Percentiles rank a stretch among this genome's conserved stretches.
phyloP scores from a whole-genome alignment of 2,797 vertebrate genomes.

The Schizopygopsis malacanthus region DNA sequence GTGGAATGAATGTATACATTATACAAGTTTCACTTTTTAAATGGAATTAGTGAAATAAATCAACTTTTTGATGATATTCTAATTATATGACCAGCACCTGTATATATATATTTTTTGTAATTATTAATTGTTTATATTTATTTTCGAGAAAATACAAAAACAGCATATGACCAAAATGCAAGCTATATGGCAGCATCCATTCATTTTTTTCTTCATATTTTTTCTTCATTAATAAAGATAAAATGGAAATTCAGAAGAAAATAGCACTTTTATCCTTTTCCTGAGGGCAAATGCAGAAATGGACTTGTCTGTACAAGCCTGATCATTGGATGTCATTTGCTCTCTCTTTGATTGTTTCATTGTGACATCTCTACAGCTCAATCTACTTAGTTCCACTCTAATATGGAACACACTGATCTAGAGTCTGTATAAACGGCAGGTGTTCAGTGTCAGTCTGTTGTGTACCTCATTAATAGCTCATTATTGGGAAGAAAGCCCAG shows the following conservation, averaged over 20 bases:
- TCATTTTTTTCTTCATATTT: background rate
- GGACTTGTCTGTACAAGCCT: background rate
- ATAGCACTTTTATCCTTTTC: background rate
- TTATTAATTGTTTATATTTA: background rate
- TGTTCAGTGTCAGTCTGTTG: background rate
- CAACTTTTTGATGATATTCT: too few species aligned
- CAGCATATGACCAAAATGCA: background rate
- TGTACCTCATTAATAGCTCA: conserved; percentile 28
- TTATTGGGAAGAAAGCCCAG: conserved; percentile 35
- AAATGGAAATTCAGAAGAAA: background rate
- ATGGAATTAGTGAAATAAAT: too few species aligned
- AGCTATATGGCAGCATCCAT: background rate
- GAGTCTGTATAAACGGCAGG: background rate
- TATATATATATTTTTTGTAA: background rate
- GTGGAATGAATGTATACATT: too few species aligned
- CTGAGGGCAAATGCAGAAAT: background rate
- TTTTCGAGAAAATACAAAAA: background rate
- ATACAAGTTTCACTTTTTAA: too few species aligned
- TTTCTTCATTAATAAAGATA: background rate
- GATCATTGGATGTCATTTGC: background rate
- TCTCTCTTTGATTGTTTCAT: background rate
- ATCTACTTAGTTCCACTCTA: background rate
- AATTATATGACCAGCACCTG: too few species aligned
- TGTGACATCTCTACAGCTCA: background rate
- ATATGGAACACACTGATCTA: background rate